These are phyloP conservation scores for Labia minor DNA, from an alignment of 2,888 invertebrate genomes.

Conservation along the genomic window DNA sequence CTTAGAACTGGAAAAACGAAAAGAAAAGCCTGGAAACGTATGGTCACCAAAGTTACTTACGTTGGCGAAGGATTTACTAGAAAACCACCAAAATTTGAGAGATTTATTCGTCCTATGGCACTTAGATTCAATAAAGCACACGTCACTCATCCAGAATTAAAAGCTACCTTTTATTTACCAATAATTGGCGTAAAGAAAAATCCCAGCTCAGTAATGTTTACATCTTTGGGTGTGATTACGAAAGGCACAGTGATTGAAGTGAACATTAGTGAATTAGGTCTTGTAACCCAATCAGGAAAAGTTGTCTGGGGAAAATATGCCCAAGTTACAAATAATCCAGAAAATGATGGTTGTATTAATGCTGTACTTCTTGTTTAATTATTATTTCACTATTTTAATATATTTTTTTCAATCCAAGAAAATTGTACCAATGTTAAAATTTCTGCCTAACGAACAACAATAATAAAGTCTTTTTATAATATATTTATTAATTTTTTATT, in stretches of 20 bases:
- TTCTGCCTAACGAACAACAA: too few relatives aligned
- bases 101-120: slow-evolving; percentile 97
- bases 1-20: slow-evolving; percentile 83
- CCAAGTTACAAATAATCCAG: slow-evolving; percentile 98
- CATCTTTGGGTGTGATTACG: slow-evolving; percentile 93
- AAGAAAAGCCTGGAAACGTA: slow-evolving; percentile 96
- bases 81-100: slow-evolving; percentile 97
- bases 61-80: slow-evolving; percentile 97
- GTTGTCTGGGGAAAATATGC: slow-evolving; percentile 99
- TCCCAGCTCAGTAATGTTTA: slow-evolving; percentile 94
- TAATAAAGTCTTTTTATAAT: too few relatives aligned
- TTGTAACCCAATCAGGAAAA: slow-evolving; percentile 97
- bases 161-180: slow-evolving; percentile 93
- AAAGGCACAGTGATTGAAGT: slow-evolving; percentile 97
- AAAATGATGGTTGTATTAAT: slow-evolving; percentile 99
- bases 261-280: slow-evolving; percentile 94
- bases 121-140: slow-evolving; percentile 93
- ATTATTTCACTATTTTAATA: slow-evolving; percentile 18
- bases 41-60: slow-evolving; percentile 97
- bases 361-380: slow-evolving; percentile 86
- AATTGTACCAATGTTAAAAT: too few relatives aligned
- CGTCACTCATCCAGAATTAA: slow-evolving; percentile 97
- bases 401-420: too few relatives aligned
- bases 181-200: slow-evolving; percentile 99
- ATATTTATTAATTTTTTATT: too few relatives aligned